Base-by-base conservation (phyloP, 2,113 vertebrate species). In the Spea multiplicata region DNA sequence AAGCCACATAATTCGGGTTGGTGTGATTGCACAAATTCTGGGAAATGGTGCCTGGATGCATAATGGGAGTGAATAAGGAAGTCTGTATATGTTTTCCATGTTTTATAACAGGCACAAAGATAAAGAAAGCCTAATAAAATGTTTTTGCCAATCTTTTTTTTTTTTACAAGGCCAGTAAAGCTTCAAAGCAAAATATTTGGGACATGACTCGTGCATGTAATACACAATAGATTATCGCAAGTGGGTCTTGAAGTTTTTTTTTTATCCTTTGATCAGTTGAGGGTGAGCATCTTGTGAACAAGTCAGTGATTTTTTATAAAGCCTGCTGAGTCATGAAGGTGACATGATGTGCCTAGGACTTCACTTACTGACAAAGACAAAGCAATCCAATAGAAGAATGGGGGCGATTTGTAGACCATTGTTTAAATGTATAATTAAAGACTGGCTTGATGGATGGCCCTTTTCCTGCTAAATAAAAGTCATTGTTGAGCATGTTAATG, bases 351-450 rank as follows among this genome's bases (percentile, higher is more conserved):
- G 70, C 44, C n/a, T 47, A 8, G 48, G 76, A 71, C 46, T 78
- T 44, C 46, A 71, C 69, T 62, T 44, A 61, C 68, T 52, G 49
- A 50, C 76, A 52, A 14, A 68, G 75, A 66, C 52, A 8, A 72
- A 66, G 48, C 5, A 72, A 44, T 55, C 10, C 6, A 72, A 52
- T 16, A 53, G 16, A 53, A 16, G 45, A 65, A 45, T n/a, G 65
- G 17, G 4, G 68, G 62, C 47, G 14, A 66, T 73, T 79, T 73
- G 61, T 73, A 66, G 70, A 55, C 69, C 45, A 66, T 79, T 73
- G 70, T 73, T 73, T 72, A 8, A 46, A 5, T 73, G 47, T 45
- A 73, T 79, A 79, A 79, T 66, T 79, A 73, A 79, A 73, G 45
- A 73, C 61, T 50, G 66, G 5, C 44, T 66, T 73, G 69, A 72